Evolutionary conservation across 2,888 invertebrate species (phyloP), one percentile per base, ranked within the genome.

Genomic region (Athripsodes cinereus): DNA sequence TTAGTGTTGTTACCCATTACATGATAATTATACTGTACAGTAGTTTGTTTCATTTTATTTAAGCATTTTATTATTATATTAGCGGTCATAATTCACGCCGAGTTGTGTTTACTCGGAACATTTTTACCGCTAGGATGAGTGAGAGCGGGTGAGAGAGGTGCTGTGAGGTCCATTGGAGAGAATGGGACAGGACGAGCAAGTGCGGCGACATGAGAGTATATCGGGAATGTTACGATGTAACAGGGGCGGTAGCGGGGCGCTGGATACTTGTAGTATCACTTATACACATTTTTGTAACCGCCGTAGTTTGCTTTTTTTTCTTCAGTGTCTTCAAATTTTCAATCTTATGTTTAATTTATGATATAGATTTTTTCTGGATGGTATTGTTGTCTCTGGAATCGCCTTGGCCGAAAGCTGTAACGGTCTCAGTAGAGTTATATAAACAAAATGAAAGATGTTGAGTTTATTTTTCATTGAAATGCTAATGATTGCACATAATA

Each of bases 111-210:
- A 56, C 56, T 51, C 56, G 22, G 40, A 49, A 56, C 35, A 51
- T 51, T 56, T 56, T 56, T 56, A 56, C 56, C 56, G 56, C 52
- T 56, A 56, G 51, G 40, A 40, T n/a, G 40, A n/a, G 40, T 31
- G 31, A 35, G 31, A 40, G 55, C 40, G 44, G 22, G 55, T 50
- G 55, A 55, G 11, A 18, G 56, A 40, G n/a, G 16, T 18, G n/a
- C 34, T 22, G 52, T 26, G 40, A 19, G 10, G 22, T 50, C 46
- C 56, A 56, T 51, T 51, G 20, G 52, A 52, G 56, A 22, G 56
- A 56, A 22, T 18, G 51, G 34, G 56, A 56, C 49, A 46, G 51
- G 26, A 13, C 21, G 2, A 18, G 44, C 22, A 46, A 31, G 52
- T 56, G 56, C 47, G 56, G 56, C 56, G 56, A 56, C 56, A 56